Evolutionary conservation across 2,797 vertebrate species (phyloP).

Genomic region (Bufotes viridis): DNA sequence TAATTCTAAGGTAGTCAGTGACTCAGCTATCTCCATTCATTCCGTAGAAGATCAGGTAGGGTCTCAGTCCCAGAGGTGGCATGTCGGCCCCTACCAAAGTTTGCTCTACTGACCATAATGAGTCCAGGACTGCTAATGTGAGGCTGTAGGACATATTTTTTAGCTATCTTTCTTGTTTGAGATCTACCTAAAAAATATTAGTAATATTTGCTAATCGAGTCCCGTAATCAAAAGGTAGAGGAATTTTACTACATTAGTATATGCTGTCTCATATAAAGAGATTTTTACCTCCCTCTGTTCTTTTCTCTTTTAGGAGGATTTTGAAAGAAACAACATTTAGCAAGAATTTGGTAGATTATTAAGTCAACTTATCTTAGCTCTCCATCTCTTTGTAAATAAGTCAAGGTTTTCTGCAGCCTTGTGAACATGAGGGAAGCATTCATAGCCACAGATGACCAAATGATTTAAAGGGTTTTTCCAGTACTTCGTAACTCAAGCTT

Average conservation of each 20-base stretch:
- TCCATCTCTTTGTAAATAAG: conserved; percentile 86
- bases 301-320: conserved; percentile 60
- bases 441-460: conserved; percentile 80
- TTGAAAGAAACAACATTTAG: conserved; percentile 70
- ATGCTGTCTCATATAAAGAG: not conserved
- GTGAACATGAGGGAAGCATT: conserved; percentile 73
- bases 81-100: too few relatives aligned
- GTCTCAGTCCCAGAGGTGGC: too few relatives aligned
- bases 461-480: conserved; percentile 74
- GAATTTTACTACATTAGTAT: not conserved
- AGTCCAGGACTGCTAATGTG: too few relatives aligned
- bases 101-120: too few relatives aligned
- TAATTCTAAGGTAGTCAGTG: too few relatives aligned
- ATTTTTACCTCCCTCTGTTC: conserved; percentile 19
- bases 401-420: conserved; percentile 82
- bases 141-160: too few relatives aligned
- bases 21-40: too few relatives aligned
- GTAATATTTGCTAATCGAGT: too few relatives aligned
- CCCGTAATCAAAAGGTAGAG: not conserved
- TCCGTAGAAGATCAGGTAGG: too few relatives aligned
- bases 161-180: too few relatives aligned
- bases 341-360: conserved; percentile 74
- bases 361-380: conserved; percentile 75
- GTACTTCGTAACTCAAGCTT: conserved; percentile 43
- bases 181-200: too few relatives aligned